phyloP scores from a whole-genome alignment of 2,113 vertebrate species.

The Aplodontia rufa region DNA sequence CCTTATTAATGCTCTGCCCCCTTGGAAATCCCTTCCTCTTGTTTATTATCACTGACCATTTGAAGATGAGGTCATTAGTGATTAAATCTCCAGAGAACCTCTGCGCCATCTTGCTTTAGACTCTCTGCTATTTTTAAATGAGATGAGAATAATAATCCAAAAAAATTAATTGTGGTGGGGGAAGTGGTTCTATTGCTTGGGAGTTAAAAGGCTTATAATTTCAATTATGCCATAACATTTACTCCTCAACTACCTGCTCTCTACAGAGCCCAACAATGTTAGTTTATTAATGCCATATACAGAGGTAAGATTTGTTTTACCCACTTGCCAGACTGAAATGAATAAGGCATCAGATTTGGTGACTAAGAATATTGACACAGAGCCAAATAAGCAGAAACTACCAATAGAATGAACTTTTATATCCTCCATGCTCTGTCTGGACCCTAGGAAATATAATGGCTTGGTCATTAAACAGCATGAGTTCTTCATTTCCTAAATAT shows the following conservation, averaged over 20 bases:
- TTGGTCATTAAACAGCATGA: neutral
- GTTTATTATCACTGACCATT: constrained; percentile 85
- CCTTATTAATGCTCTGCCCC: constrained; percentile 85
- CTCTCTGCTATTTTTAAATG: constrained; percentile 30
- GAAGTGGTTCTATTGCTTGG: neutral
- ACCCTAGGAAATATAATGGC: neutral
- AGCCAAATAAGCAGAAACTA: neutral
- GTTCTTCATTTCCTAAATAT: constrained; percentile 5
- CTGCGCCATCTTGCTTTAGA: neutral
- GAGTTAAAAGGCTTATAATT: constrained; percentile 59
- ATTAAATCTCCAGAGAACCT: constrained; percentile 41
- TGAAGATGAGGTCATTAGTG: constrained; percentile 65
- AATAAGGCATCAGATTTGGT: neutral
- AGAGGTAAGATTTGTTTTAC: neutral
- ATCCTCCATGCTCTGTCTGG: neutral
- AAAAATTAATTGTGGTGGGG: neutral
- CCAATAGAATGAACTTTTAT: neutral
- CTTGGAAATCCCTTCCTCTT: constrained; percentile 80
- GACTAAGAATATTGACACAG: neutral
- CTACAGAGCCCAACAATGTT: neutral
- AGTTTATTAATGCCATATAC: constrained; percentile 7
- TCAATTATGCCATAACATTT: constrained; percentile 62
- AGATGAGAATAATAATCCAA: constrained; percentile 39
- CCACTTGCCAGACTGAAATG: neutral
- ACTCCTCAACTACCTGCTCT: constrained; percentile 27